Evolutionary conservation across 1,140 invertebrate genomes (phyloP).

Genomic region (Himalopsyche phryganea): DNA sequence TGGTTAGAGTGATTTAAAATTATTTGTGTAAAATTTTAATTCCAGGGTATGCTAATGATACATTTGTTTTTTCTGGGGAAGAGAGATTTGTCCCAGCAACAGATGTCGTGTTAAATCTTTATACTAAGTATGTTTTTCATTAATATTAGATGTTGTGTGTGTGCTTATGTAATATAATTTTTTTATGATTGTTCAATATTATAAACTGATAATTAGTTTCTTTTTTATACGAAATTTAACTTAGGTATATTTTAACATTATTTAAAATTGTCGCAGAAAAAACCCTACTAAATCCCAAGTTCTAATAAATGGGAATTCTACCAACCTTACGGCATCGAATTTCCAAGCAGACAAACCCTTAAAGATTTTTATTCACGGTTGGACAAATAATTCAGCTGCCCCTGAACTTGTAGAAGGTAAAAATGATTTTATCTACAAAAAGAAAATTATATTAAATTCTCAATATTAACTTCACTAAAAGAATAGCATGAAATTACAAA

Average conservation of each 20-base stretch:
- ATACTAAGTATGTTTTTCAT: slow-evolving; percentile 9
- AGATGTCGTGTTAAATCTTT: slow-evolving; percentile 21
- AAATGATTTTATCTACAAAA: not conserved
- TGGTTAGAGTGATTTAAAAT: not conserved
- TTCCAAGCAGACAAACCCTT: slow-evolving; percentile 18
- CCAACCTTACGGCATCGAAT: not conserved
- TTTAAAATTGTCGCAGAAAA: slow-evolving; percentile 15
- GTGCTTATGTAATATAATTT: too few relatives aligned
- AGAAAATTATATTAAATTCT: not conserved
- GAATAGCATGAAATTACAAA: too few relatives aligned
- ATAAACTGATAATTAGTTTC: too few relatives aligned
- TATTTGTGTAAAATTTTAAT: not conserved
- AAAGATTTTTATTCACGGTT: slow-evolving; percentile 22
- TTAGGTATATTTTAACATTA: too few relatives aligned
- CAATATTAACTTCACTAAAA: not conserved
- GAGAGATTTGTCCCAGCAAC: slow-evolving; percentile 11
- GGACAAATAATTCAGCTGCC: not conserved
- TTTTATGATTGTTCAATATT: too few relatives aligned
- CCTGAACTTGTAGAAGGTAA: slow-evolving; percentile 9
- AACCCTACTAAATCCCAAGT: slow-evolving; percentile 6
- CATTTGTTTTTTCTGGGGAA: not conserved
- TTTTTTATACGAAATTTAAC: too few relatives aligned
- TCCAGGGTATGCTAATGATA: not conserved
- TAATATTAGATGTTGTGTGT: too few relatives aligned
- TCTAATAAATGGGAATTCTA: slow-evolving; percentile 9